Evolutionary conservation across 2,797 vertebrate genomes (phyloP).

Genomic region (Notolepis coatsorum): DNA sequence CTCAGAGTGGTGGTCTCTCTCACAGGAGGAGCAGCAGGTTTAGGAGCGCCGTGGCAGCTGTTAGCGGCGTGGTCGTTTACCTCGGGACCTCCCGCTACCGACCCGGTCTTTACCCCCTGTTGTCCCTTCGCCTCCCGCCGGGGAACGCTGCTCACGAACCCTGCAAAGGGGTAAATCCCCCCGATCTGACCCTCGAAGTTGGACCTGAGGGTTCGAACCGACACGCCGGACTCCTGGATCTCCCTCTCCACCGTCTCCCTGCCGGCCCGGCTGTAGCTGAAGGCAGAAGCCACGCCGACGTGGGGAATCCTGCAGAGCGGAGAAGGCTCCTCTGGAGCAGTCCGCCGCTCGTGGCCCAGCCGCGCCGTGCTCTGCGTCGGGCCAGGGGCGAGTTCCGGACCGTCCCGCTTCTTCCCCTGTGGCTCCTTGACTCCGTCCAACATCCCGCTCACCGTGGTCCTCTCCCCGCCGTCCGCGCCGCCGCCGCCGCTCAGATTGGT

Average conservation of each 20-base stretch:
- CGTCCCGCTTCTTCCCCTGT: slow-evolving; percentile 22
- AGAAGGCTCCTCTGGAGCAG: slow-evolving; percentile 28
- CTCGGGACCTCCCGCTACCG: neutral
- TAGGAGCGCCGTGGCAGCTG: slow-evolving; percentile 17
- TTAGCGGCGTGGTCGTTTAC: slow-evolving; percentile 59
- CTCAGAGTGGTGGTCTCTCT: slow-evolving; percentile 83
- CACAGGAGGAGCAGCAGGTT: slow-evolving; percentile 42
- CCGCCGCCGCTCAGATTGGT: slow-evolving; percentile 70
- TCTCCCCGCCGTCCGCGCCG: slow-evolving; percentile 22
- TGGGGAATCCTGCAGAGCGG: slow-evolving; percentile 72
- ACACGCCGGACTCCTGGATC: slow-evolving; percentile 90
- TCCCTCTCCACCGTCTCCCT: slow-evolving; percentile 82
- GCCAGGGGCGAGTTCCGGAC: slow-evolving; percentile 15
- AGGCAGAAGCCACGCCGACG: slow-evolving; percentile 74
- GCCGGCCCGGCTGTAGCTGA: slow-evolving; percentile 67
- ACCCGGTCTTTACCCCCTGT: slow-evolving; percentile 24
- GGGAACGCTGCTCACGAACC: slow-evolving; percentile 52
- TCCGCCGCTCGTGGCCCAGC: neutral
- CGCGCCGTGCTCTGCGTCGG: slow-evolving; percentile 18
- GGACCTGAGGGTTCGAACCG: slow-evolving; percentile 84
- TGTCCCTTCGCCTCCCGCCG: neutral
- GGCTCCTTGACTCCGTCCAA: slow-evolving; percentile 42
- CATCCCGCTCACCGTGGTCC: slow-evolving; percentile 31
- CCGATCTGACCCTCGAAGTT: slow-evolving; percentile 88
- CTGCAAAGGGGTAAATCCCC: slow-evolving; percentile 74